A percentile compares a stretch with the other conserved stretches of the same genome.
phyloP scores from a whole-genome alignment of 2,888 invertebrate species.

The Amaurobius ferox region DNA sequence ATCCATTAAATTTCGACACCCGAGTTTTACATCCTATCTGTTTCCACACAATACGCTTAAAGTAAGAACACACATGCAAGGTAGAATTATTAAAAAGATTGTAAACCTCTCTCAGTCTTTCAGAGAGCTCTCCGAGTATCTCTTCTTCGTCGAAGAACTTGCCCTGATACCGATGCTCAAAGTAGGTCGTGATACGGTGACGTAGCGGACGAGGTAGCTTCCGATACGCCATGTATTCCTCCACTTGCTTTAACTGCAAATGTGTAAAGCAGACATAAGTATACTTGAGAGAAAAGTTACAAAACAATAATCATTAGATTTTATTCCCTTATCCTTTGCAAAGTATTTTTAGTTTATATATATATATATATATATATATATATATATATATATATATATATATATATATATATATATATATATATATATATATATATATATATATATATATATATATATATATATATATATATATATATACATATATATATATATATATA shows the following conservation, averaged over 20 bases:
- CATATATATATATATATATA: too few relatives aligned
- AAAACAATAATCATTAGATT: background rate
- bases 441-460: too few relatives aligned
- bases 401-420: too few relatives aligned
- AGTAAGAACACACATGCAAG: too few relatives aligned
- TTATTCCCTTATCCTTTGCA: background rate
- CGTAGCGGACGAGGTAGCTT: constrained; percentile 97
- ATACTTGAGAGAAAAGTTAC: background rate
- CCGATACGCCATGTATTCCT: constrained; percentile 99
- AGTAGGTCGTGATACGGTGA: constrained; percentile 97
- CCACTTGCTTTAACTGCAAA: constrained; percentile 96
- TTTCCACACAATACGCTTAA: too few relatives aligned
- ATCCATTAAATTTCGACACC: too few relatives aligned
- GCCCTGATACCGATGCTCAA: constrained; percentile 98
- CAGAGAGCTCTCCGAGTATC: constrained; percentile 96
- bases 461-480: too few relatives aligned
- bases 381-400: too few relatives aligned
- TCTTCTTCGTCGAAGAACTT: constrained; percentile 99
- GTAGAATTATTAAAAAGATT: background rate
- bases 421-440: too few relatives aligned
- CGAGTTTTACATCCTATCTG: too few relatives aligned
- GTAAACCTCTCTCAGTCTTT: constrained; percentile 91
- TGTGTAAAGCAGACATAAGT: constrained; percentile 13
- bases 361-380: constrained; percentile 5
- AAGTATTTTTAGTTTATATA: background rate